Percentiles rank a stretch among this genome's conserved stretches.
Conservation (phyloP, 2,113 vertebrate species). For the Uria aalge region DNA sequence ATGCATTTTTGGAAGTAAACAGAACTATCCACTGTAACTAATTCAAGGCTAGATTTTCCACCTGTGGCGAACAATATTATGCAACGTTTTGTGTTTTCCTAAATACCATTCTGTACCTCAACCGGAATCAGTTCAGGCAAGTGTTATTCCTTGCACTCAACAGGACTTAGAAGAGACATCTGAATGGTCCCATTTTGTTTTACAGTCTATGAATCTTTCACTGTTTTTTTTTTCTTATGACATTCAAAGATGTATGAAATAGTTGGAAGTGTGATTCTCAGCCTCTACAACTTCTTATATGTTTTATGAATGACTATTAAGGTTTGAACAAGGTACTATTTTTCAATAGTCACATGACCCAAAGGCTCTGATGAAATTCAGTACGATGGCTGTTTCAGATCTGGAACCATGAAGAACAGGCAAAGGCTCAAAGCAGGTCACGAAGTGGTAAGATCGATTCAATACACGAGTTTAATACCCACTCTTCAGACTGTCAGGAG, state of each 20-base stretch:
- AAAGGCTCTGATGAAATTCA: neutral
- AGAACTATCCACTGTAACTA: conserved; percentile 1
- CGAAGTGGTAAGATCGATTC: neutral
- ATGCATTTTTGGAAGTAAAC: neutral
- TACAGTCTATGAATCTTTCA: neutral
- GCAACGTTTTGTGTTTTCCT: neutral
- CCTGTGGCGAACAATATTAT: neutral
- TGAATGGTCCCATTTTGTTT: neutral
- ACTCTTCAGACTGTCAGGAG: neutral
- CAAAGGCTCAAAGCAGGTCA: neutral
- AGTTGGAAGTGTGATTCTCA: neutral
- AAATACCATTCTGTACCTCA: neutral
- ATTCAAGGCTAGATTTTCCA: neutral
- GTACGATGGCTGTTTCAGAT: neutral
- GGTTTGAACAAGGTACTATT: neutral
- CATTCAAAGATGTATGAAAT: neutral
- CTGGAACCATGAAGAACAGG: neutral
- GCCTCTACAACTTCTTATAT: neutral
- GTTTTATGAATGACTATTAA: neutral
- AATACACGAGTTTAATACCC: neutral
- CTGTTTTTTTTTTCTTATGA: neutral
- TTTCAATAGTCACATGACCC: neutral
- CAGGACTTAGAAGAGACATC: neutral
- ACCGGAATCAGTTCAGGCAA: neutral
- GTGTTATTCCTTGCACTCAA: neutral